Percentiles rank a stretch among this genome's conserved stretches.
Conservation (phyloP, 2,113 vertebrate genomes). For the Andinoacara biseriatus region DNA sequence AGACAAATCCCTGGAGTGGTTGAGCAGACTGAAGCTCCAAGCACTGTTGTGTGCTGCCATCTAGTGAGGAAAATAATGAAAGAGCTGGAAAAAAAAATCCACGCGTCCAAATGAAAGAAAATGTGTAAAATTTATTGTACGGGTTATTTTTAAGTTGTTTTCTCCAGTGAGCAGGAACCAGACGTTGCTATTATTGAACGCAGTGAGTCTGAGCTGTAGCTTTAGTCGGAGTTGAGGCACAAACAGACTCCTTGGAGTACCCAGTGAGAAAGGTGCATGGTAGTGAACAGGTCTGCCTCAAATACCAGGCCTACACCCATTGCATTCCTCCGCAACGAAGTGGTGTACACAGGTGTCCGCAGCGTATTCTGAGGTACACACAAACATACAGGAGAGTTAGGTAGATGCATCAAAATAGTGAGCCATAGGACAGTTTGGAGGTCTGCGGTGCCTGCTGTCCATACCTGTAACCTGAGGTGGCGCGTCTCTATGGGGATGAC, state of each 20-base stretch:
- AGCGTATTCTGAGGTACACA: conserved; percentile 85
- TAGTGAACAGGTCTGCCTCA: conserved; percentile 91
- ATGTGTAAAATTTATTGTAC: background rate
- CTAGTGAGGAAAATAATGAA: conserved; percentile 52
- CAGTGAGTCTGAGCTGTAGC: background rate
- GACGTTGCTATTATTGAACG: background rate
- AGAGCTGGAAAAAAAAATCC: background rate
- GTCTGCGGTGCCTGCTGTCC: background rate
- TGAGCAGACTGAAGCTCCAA: background rate
- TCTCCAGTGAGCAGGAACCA: background rate
- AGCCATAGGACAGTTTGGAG: background rate
- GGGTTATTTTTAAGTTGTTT: background rate
- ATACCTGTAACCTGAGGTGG: conserved; percentile 88
- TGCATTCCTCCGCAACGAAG: conserved; percentile 89
- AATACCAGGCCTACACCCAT: conserved; percentile 93
- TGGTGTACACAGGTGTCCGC: conserved; percentile 93
- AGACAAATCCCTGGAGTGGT: background rate
- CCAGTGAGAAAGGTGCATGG: conserved; percentile 90
- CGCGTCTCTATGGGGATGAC: conserved; percentile 87
- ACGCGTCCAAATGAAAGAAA: background rate
- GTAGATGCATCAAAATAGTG: background rate
- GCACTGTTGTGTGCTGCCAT: conserved; percentile 64
- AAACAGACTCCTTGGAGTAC: conserved; percentile 93
- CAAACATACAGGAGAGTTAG: background rate
- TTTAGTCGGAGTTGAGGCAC: conserved; percentile 87